Conservation (phyloP, 2,888 invertebrate species). For the Salpingus planirostris region DNA sequence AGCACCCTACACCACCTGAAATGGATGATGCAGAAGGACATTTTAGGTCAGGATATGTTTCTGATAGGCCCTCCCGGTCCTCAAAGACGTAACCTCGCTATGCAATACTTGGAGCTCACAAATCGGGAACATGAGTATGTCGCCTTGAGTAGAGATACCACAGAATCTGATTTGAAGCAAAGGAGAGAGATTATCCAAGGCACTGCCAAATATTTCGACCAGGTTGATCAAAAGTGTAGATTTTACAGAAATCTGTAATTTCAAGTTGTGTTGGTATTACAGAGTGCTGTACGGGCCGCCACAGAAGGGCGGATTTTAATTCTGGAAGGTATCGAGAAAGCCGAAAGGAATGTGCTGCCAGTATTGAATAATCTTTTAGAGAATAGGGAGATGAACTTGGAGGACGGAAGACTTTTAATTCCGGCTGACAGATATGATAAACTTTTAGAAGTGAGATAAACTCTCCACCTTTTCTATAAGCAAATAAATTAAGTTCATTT, state of each 20-base stretch:
- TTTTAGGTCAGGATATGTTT: conserved; percentile 90
- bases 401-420: conserved; percentile 91
- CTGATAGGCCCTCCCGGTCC: conserved; percentile 87
- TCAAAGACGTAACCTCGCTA: conserved; percentile 67
- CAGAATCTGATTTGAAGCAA: conserved; percentile 95
- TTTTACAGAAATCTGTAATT: neutral
- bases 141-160: conserved; percentile 88
- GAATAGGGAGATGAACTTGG: conserved; percentile 96
- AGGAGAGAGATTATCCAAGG: conserved; percentile 82
- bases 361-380: conserved; percentile 93
- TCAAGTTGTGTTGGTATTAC: conserved; percentile 17
- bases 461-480: neutral
- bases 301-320: conserved; percentile 79
- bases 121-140: conserved; percentile 89
- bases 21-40: conserved; percentile 96
- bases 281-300: conserved; percentile 93
- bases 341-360: conserved; percentile 93
- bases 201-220: conserved; percentile 87
- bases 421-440: conserved; percentile 85
- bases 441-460: conserved; percentile 62
- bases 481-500: conserved; percentile 8
- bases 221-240: conserved; percentile 46
- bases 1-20: conserved; percentile 69
- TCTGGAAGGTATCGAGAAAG: conserved; percentile 94
- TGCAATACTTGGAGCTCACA: conserved; percentile 83